These are phyloP conservation scores for Zaprionus inermis DNA, from an alignment of 1,140 invertebrate species.

Conservation along the genomic window DNA sequence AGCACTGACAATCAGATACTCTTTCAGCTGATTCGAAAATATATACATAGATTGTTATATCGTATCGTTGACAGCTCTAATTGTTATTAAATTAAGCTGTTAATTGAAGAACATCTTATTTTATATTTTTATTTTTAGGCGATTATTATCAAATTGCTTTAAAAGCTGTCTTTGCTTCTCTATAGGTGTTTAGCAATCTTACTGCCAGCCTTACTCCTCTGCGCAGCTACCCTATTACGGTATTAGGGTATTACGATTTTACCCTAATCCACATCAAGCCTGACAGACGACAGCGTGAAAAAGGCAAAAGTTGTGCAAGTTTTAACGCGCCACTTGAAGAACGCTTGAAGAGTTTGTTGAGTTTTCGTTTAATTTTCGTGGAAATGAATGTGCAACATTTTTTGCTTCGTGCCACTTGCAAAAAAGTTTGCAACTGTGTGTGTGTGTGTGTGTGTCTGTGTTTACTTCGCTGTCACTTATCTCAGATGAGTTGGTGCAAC, in stretches of 20 bases:
- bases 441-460: background rate
- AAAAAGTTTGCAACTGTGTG: background rate
- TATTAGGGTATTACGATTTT: too few species aligned
- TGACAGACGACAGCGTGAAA: background rate
- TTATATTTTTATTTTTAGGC: too few species aligned
- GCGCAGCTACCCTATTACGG: too few species aligned
- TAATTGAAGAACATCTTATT: too few species aligned
- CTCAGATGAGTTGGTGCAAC: constrained; percentile 37
- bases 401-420: constrained; percentile 21
- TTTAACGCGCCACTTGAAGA: constrained; percentile 27
- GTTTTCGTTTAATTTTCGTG: constrained; percentile 32
- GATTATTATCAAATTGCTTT: too few species aligned
- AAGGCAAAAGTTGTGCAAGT: constrained; percentile 22
- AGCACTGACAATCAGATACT: background rate
- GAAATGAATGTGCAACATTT: constrained; percentile 28
- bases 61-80: too few species aligned
- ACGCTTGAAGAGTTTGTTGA: constrained; percentile 25
- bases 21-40: background rate
- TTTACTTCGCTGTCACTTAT: constrained; percentile 29
- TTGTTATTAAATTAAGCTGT: too few species aligned
- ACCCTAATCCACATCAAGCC: background rate
- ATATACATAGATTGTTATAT: too few species aligned
- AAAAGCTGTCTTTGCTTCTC: too few species aligned
- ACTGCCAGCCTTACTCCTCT: too few species aligned
- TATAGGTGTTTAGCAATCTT: too few species aligned